phyloP scores from a whole-genome alignment of 2,113 vertebrate species.

The Sorex fumeus region DNA sequence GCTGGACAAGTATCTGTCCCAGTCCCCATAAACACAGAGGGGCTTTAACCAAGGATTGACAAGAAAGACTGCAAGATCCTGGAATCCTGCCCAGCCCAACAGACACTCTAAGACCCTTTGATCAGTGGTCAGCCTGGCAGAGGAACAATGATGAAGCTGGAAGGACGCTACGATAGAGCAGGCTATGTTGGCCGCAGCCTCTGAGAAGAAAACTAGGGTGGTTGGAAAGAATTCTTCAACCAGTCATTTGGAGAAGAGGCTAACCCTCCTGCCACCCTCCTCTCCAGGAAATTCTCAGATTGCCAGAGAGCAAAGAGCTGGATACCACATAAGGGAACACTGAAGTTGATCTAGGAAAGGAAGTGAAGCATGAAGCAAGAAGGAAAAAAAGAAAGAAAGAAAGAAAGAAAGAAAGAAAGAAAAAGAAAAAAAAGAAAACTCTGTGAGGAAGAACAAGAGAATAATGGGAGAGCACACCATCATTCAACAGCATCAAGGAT shows the following conservation, averaged over 20 bases:
- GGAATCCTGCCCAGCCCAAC: constrained; percentile 34
- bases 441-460: neutral
- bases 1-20: neutral
- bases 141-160: neutral
- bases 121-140: fast-evolving
- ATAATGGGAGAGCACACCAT: neutral
- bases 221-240: constrained; percentile 14
- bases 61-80: neutral
- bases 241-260: neutral
- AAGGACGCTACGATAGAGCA: neutral
- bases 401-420: neutral
- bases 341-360: neutral
- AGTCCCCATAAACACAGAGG: neutral
- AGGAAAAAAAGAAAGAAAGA: too few species aligned
- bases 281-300: neutral
- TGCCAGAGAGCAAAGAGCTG: neutral
- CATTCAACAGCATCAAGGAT: neutral
- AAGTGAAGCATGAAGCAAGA: too few species aligned
- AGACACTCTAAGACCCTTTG: neutral
- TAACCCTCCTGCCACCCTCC: neutral
- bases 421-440: neutral
- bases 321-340: neutral
- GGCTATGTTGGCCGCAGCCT: neutral
- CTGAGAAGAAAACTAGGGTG: neutral
- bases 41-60: constrained; percentile 26